Conservation (phyloP, 2,113 vertebrate genomes). For the Beaufortia kweichowensis region DNA sequence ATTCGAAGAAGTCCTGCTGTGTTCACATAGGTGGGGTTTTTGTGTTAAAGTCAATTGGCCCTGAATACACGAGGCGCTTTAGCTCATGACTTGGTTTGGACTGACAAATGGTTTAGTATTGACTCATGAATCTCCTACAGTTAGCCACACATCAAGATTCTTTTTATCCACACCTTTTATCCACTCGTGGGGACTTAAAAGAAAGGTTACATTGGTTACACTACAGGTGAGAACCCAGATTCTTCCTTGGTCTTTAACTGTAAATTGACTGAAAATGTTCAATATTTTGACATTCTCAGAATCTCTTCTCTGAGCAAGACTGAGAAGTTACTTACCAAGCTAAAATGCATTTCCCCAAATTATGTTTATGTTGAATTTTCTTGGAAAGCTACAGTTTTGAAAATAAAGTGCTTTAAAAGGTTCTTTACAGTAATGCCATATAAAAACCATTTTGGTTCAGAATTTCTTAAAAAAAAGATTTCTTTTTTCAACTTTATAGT, state of each 20-base stretch:
- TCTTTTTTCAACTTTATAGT: too few relatives aligned
- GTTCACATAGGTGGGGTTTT: conserved; percentile 17
- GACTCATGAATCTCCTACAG: conserved; percentile 38
- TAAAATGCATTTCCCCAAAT: too few relatives aligned
- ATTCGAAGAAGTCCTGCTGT: conserved; percentile 42
- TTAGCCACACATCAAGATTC: conserved; percentile 33
- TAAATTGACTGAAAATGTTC: background rate
- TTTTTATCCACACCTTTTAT: conserved; percentile 5
- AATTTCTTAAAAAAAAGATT: too few relatives aligned
- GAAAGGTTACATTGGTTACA: conserved; percentile 14
- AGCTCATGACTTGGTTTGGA: conserved; percentile 13
- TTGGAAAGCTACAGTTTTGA: too few relatives aligned
- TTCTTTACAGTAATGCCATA: too few relatives aligned
- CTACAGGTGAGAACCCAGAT: background rate
- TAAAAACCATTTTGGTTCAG: too few relatives aligned
- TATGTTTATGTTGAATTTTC: too few relatives aligned
- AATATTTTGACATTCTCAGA: background rate
- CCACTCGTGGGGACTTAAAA: conserved; percentile 21
- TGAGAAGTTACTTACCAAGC: too few relatives aligned
- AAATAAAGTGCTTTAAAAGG: too few relatives aligned
- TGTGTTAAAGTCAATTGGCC: conserved; percentile 3
- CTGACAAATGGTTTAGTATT: conserved; percentile 28
- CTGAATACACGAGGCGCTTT: conserved; percentile 22
- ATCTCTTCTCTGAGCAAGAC: background rate
- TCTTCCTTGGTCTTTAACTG: background rate